Conservation (phyloP, 2,888 invertebrate genomes). For the Adela reaumurella region DNA sequence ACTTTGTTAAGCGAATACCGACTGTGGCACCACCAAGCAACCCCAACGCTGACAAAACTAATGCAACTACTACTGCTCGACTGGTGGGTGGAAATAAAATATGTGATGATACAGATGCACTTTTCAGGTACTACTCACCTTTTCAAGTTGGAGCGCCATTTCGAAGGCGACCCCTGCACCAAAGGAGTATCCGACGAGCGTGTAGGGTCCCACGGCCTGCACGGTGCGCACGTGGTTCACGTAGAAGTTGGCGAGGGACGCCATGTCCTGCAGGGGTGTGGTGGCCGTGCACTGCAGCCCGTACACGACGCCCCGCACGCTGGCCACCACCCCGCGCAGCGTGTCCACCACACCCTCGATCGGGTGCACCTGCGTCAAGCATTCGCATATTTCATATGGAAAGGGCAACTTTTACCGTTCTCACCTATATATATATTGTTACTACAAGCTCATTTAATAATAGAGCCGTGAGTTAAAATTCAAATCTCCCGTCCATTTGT, state of each 20-base stretch:
- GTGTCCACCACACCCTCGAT: constrained; percentile 83
- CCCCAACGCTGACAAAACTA: too few species aligned
- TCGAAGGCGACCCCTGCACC: constrained; percentile 94
- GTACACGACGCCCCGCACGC: constrained; percentile 73
- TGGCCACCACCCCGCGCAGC: constrained; percentile 67
- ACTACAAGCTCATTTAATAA: too few species aligned
- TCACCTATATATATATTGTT: neutral
- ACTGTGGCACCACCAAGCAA: too few species aligned
- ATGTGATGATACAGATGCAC: too few species aligned
- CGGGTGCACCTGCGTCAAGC: constrained; percentile 60
- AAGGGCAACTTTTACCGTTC: neutral
- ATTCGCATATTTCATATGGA: too few species aligned
- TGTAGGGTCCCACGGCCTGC: constrained; percentile 81
- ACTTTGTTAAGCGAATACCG: too few species aligned
- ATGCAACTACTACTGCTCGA: too few species aligned
- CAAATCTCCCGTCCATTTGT: too few species aligned
- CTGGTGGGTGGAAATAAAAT: too few species aligned
- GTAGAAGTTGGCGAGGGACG: constrained; percentile 70
- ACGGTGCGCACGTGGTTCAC: constrained; percentile 68
- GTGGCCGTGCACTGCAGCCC: constrained; percentile 85
- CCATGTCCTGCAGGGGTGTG: constrained; percentile 70
- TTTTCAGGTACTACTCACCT: constrained; percentile 18
- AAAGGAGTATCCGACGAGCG: constrained; percentile 91
- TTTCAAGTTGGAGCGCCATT: constrained; percentile 84
- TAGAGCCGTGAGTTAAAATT: too few species aligned